Evolutionary conservation across 53 echinoderm and acorn worm species (phyloP).

Genomic region (Glandiceps talaboti): DNA sequence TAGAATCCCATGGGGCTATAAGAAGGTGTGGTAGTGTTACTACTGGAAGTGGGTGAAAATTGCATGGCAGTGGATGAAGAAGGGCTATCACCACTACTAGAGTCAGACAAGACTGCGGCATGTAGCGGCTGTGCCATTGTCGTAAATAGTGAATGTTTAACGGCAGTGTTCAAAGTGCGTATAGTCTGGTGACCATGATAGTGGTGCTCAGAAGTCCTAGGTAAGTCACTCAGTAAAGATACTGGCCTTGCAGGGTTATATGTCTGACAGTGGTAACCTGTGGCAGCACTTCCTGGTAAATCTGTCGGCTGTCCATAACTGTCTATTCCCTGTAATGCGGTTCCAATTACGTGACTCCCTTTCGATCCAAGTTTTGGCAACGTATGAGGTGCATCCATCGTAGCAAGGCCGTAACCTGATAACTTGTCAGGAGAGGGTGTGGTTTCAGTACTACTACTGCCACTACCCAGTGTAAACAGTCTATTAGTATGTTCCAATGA

Average conservation of each 20-base stretch:
- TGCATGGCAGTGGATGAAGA: constrained; percentile 1
- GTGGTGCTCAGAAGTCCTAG: background rate
- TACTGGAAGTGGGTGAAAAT: background rate
- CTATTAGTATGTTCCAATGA: background rate
- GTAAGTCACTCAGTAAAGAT: background rate
- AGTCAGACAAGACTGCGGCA: background rate
- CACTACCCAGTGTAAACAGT: background rate
- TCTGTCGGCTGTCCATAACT: background rate
- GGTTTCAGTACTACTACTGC: background rate
- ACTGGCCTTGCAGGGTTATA: background rate
- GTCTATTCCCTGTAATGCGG: background rate
- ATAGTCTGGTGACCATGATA: background rate
- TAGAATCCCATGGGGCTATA: background rate
- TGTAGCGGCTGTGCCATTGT: background rate
- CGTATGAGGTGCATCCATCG: background rate
- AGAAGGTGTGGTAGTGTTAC: background rate
- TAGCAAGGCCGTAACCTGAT: background rate
- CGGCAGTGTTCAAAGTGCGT: background rate
- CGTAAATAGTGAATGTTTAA: background rate
- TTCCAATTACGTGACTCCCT: background rate
- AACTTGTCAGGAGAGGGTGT: background rate
- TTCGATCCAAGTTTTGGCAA: background rate
- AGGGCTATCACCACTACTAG: background rate
- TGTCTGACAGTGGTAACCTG: background rate
- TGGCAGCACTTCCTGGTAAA: background rate